phyloP scores from a whole-genome alignment of 2,888 invertebrate genomes.

The Tenthredo notha region DNA sequence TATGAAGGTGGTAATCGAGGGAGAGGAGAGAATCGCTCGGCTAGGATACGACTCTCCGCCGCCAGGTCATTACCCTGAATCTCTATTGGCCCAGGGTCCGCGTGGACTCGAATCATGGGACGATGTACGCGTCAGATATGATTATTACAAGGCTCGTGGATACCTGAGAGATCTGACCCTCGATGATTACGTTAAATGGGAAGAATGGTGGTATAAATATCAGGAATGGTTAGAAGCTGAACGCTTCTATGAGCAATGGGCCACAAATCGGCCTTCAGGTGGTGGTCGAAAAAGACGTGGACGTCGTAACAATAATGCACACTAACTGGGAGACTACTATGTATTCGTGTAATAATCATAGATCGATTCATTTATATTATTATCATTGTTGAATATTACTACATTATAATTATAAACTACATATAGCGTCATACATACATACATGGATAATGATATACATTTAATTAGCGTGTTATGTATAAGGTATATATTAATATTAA shows the following conservation, averaged over 20 bases:
- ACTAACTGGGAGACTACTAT: slow-evolving; percentile 59
- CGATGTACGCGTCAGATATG: slow-evolving; percentile 92
- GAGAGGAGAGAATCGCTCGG: slow-evolving; percentile 79
- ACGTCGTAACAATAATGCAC: slow-evolving; percentile 71
- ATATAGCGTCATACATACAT: neutral
- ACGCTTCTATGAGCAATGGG: slow-evolving; percentile 88
- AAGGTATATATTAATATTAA: slow-evolving; percentile 35
- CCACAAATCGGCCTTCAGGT: slow-evolving; percentile 74
- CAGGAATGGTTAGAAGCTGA: slow-evolving; percentile 95
- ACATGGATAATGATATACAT: neutral
- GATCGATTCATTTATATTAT: neutral
- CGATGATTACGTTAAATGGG: slow-evolving; percentile 95
- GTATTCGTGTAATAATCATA: neutral
- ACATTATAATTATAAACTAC: slow-evolving; percentile 11
- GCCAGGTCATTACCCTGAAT: slow-evolving; percentile 89
- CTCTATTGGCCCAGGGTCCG: slow-evolving; percentile 87
- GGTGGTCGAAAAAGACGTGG: slow-evolving; percentile 75
- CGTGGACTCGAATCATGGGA: slow-evolving; percentile 91
- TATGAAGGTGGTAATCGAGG: slow-evolving; percentile 89
- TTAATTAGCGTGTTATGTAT: slow-evolving; percentile 20
- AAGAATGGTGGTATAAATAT: slow-evolving; percentile 97
- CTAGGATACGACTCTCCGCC: slow-evolving; percentile 82
- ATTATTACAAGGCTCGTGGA: slow-evolving; percentile 93
- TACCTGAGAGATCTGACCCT: slow-evolving; percentile 89
- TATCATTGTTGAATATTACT: slow-evolving; percentile 34